Percentiles rank a stretch among this genome's conserved stretches.
phyloP scores from a whole-genome alignment of 2,797 vertebrate genomes.

The Eulemur albifrons region DNA sequence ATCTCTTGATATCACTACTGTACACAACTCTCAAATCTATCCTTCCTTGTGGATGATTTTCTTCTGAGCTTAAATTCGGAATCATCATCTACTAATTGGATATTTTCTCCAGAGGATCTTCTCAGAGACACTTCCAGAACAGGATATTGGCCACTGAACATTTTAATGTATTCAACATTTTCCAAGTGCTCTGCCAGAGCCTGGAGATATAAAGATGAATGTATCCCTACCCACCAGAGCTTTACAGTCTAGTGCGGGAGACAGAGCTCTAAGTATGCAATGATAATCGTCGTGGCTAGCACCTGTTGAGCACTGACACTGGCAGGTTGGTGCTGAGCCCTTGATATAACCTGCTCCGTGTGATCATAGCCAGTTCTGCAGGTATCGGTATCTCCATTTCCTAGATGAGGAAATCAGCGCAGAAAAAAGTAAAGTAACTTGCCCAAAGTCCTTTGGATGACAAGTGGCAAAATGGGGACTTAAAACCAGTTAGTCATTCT shows the following conservation, averaged over 20 bases:
- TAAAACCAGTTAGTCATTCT: not conserved
- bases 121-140: not conserved
- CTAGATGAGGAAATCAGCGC: not conserved
- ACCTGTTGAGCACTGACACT: not conserved
- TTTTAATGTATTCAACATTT: not conserved
- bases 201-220: not conserved
- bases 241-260: not conserved
- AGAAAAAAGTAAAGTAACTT: not conserved
- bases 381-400: not conserved
- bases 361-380: not conserved
- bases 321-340: not conserved
- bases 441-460: not conserved
- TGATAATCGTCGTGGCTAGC: not conserved
- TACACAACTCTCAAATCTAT: not conserved
- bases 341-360: not conserved
- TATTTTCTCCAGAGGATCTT: not conserved
- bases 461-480: not conserved
- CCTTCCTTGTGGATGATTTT: not conserved
- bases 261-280: not conserved
- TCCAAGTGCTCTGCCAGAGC: not conserved
- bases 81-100: not conserved
- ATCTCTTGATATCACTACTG: not conserved
- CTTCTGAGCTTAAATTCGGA: not conserved
- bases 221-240: not conserved
- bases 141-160: not conserved